A percentile compares a stretch with the other conserved stretches of the same genome.
Conservation (phyloP, 1,140 invertebrate species). For the Cephus cinctus region DNA sequence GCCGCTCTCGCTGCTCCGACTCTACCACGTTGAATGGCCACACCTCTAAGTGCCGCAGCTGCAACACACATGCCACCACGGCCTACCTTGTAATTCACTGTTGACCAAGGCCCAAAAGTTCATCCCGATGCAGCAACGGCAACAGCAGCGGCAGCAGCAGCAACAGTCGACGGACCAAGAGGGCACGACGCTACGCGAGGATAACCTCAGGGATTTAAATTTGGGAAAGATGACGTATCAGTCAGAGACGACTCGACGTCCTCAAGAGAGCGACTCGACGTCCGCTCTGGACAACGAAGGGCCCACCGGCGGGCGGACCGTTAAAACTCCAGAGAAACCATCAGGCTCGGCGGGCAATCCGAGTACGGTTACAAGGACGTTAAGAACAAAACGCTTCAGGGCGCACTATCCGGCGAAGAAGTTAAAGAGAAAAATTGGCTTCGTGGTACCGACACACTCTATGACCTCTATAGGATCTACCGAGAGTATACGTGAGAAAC, state of each 20-base stretch:
- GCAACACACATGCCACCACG: conserved; percentile 43
- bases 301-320: too few species aligned
- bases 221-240: not conserved
- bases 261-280: not conserved
- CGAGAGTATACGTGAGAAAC: conserved; percentile 8
- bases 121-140: conserved; percentile 16
- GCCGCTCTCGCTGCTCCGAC: conserved; percentile 63
- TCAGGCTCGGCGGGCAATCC: too few species aligned
- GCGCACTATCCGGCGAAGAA: conserved; percentile 7
- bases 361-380: too few species aligned
- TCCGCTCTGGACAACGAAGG: too few species aligned
- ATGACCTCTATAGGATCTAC: conserved; percentile 8
- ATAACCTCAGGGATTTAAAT: not conserved
- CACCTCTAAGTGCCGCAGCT: conserved; percentile 65
- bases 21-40: conserved; percentile 68
- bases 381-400: not conserved
- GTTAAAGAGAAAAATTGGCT: conserved; percentile 11
- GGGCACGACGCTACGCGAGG: not conserved
- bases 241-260: not conserved
- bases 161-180: not conserved
- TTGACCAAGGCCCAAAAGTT: conserved; percentile 3
- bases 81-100: conserved; percentile 39
- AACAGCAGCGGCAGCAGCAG: conserved; percentile 21
- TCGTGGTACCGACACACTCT: conserved; percentile 3
- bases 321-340: too few species aligned